phyloP scores from a whole-genome alignment of 2,797 vertebrate species.

The Enteromius viviparus region DNA sequence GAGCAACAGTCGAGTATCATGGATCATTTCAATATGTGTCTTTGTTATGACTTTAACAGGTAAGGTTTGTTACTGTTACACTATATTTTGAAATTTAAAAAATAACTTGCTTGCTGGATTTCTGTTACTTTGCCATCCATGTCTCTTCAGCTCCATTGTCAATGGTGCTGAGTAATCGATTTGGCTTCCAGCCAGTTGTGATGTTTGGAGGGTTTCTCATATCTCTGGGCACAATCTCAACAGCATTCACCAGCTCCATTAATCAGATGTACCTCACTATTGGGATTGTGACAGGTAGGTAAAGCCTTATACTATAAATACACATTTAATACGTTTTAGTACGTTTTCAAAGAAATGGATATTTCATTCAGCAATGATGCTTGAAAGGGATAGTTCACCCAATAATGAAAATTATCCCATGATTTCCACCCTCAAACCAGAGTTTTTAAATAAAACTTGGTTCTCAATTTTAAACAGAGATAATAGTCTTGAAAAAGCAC shows the following conservation, averaged over 20 bases:
- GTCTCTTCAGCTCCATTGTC: conserved; percentile 72
- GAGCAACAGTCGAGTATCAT: conserved; percentile 91
- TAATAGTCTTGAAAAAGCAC: too few relatives aligned
- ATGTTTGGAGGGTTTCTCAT: conserved; percentile 81
- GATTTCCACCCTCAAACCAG: too few relatives aligned
- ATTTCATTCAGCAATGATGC: not conserved
- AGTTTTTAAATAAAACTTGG: too few relatives aligned
- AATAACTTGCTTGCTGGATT: not conserved
- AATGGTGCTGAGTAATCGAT: conserved; percentile 73
- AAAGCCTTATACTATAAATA: conserved; percentile 3
- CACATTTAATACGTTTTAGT: not conserved
- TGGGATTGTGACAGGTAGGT: conserved; percentile 86
- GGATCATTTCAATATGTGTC: conserved; percentile 94
- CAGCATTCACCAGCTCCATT: conserved; percentile 84
- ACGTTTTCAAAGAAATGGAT: not conserved
- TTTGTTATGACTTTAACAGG: conserved; percentile 94
- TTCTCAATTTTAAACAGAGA: too few relatives aligned
- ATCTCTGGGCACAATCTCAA: conserved; percentile 82
- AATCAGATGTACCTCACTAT: conserved; percentile 92
- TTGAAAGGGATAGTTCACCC: not conserved
- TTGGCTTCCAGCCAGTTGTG: conserved; percentile 77
- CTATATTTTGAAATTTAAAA: not conserved
- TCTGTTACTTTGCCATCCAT: conserved; percentile 32
- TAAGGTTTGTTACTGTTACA: conserved; percentile 65
- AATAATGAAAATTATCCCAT: too few relatives aligned